phyloP scores from a whole-genome alignment of 2,797 vertebrate species.

The Ceyx erithaca region DNA sequence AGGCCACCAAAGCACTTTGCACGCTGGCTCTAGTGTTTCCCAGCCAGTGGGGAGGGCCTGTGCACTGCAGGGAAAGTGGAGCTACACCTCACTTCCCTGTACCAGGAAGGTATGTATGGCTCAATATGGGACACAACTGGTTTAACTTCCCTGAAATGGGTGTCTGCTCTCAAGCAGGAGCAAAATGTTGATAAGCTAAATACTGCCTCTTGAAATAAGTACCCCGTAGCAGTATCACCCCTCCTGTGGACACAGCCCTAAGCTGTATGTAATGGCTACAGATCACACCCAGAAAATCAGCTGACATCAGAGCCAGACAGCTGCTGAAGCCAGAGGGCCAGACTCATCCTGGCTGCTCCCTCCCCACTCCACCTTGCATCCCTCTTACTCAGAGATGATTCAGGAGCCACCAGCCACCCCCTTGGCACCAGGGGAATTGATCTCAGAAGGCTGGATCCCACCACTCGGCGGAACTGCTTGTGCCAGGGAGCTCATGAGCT shows the following conservation, averaged over 20 bases:
- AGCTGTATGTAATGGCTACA: background rate
- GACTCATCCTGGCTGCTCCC: background rate
- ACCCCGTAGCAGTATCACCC: rapidly evolving
- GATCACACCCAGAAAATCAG: background rate
- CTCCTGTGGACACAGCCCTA: background rate
- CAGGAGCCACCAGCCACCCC: background rate
- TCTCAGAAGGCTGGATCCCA: background rate
- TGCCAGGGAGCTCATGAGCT: rapidly evolving
- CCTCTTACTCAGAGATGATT: background rate
- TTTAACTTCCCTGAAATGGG: background rate
- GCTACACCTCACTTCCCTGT: background rate
- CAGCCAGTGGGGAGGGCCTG: rapidly evolving
- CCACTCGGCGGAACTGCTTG: rapidly evolving
- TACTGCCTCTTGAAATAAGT: rapidly evolving
- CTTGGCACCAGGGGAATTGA: background rate
- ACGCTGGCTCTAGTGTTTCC: background rate
- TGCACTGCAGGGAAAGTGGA: background rate
- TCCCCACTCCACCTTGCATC: background rate
- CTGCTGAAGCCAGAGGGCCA: background rate
- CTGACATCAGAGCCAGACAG: background rate
- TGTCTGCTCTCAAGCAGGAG: background rate
- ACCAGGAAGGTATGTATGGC: background rate
- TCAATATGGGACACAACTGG: background rate
- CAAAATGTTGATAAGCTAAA: background rate
- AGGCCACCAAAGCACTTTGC: background rate